Conservation (phyloP, 2,113 vertebrate genomes). For the Arenaria interpres region DNA sequence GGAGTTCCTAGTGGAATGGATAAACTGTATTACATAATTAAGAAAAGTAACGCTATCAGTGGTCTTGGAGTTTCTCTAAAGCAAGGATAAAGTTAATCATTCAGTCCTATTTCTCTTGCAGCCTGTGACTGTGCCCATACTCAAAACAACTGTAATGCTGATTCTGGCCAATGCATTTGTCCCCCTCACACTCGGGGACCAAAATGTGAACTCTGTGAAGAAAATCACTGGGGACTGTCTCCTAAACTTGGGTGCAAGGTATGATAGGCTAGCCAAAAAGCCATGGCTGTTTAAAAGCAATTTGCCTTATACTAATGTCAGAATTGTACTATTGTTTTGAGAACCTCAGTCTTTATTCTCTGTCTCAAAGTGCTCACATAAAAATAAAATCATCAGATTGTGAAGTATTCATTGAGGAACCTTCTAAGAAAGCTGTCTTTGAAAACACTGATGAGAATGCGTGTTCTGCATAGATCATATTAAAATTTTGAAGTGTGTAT, state of each 20-base stretch:
- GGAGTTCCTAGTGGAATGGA: not conserved
- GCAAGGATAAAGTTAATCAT: not conserved
- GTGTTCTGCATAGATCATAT: not conserved
- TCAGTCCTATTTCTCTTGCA: slow-evolving; percentile 50
- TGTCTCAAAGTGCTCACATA: not conserved
- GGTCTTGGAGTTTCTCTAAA: not conserved
- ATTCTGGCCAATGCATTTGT: slow-evolving; percentile 86
- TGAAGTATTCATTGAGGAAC: not conserved
- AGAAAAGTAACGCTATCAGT: not conserved
- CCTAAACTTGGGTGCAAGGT: slow-evolving; percentile 87
- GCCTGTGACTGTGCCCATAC: slow-evolving; percentile 91
- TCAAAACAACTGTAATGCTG: slow-evolving; percentile 82
- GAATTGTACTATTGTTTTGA: not conserved
- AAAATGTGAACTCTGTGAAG: slow-evolving; percentile 83
- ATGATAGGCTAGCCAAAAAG: not conserved
- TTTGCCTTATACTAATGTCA: not conserved
- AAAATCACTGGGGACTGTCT: slow-evolving; percentile 84
- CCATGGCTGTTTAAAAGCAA: not conserved
- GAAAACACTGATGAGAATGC: not conserved
- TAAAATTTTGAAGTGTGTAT: not conserved
- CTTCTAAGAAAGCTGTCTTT: not conserved
- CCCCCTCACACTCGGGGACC: slow-evolving; percentile 84
- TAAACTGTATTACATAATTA: not conserved
- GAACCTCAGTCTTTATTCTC: not conserved
- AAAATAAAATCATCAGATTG: not conserved